Evolutionary conservation across 2,888 invertebrate species (phyloP), one percentile per base, ranked within the genome.

Genomic region (Stenchaetothrips biformis): DNA sequence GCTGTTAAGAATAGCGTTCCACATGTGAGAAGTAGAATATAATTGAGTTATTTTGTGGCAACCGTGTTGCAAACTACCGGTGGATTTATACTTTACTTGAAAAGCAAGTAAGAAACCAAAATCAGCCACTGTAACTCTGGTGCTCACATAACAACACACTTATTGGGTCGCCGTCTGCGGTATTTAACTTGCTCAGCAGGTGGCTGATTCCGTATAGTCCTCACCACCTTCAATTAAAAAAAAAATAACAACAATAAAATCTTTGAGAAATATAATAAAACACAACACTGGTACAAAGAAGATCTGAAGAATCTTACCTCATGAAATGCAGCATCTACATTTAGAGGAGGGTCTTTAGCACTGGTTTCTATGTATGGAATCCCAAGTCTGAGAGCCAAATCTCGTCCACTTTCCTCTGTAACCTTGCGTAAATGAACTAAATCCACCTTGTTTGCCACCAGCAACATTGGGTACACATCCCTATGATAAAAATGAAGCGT

Each of bases 371-470:
- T 94, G 88, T 96, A 96, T 48, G 95, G 93, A 85, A 95, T 93
- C 81, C 88, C 89, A 82, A 94, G 88, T 84, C 88, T 88, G 79
- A 92, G 90, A 81, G 95, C 95, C 84, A 95, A 88, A 85, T 93
- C 94, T 82, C 93, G 89, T 0, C 95, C 96, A 86, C 92, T 92
- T 84, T 95, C 95, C 86, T 94, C 95, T 8, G 92, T 89, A 16
- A 96, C 94, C 85, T 91, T 93, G 81, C 96, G 90, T 85, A 92
- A 89, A 87, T 93, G 93, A 81, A 95, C 94, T 85, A 96, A 89
- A 88, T 96, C 96, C 83, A 96, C 94, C 89, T 97, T 97, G 88
- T 97, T 97, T 80, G 95, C 97, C 16, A 95, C 96, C 84, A 97
- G 88, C 83, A 97, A 89, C 94, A 97, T 96, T 27, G 97, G 97